Evolutionary conservation across 35 echinoderm and acorn worm genomes (phyloP), one percentile per base, ranked within the genome.

Genomic region (Heliocidaris tuberculata): DNA sequence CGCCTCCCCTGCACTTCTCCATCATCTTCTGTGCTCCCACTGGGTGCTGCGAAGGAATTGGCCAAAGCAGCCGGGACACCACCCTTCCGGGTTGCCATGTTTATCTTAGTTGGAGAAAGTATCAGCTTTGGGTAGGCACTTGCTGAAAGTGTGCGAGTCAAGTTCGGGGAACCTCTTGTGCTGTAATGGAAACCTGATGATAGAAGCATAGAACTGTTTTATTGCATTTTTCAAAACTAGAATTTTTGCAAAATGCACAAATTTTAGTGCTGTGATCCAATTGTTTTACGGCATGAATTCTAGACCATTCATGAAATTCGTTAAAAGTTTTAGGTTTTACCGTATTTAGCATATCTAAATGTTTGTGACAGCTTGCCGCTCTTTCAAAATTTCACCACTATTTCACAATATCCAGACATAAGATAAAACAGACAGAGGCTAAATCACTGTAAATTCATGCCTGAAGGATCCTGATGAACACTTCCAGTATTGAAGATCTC

Each of bases 1-100:
- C 95, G 65, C 93, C 94, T 96, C 30, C 95, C 95, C 4, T 71
- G 88, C 6, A 47, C 49, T 59, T 95, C 50, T n/a, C 48, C 71
- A 11, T 88, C 85, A 49, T 94, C 50, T 30, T 32, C 50, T 1
- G 47, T 93, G 47, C 48, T 31, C 47, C n/a, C 47, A 59, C 47
- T 93, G 29, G 50, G 13, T 12, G 47, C 29, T 13, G 91, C 50
- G 48, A 93, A 59, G 91, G 50, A 52, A 13, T 24, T 93, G 47
- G 91, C 10, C 15, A 89, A 30, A 78, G 15, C 7, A 48, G 47
- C 31, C 3, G 87, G 12, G 15, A 15, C 15, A 48, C 91, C 50
- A 31, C 91, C 91, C 50, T 24, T 93, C 91, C 91, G 47, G 16
- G 50, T 49, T 32, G 50, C 48, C 50, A 93, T 30, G 29, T 13